These are phyloP conservation scores for Ryuthela nishihirai DNA, from an alignment of 2,888 invertebrate species.

Conservation along the genomic window DNA sequence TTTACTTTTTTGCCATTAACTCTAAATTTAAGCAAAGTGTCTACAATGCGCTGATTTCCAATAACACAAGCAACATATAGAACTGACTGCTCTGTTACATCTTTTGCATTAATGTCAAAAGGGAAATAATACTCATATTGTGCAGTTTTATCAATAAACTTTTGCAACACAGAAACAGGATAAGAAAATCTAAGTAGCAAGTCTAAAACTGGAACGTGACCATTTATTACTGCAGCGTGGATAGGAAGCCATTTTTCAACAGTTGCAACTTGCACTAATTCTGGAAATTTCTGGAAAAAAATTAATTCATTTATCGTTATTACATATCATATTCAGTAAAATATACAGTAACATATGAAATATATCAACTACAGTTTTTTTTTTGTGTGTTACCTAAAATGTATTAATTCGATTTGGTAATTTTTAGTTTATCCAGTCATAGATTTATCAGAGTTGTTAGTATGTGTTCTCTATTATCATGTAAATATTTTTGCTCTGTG, in stretches of 20 bases:
- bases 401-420: too few relatives aligned
- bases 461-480: too few relatives aligned
- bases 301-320: too few relatives aligned
- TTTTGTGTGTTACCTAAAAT: too few relatives aligned
- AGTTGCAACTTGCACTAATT: slow-evolving; percentile 76
- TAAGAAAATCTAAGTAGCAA: slow-evolving; percentile 73
- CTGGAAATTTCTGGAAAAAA: slow-evolving; percentile 66
- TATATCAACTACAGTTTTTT: too few relatives aligned
- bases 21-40: slow-evolving; percentile 68
- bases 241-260: slow-evolving; percentile 89
- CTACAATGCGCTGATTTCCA: slow-evolving; percentile 73
- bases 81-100: slow-evolving; percentile 84
- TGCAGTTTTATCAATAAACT: slow-evolving; percentile 63
- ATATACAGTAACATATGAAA: too few relatives aligned
- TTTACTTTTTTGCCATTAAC: slow-evolving; percentile 57
- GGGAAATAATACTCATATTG: slow-evolving; percentile 79
- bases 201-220: slow-evolving; percentile 72
- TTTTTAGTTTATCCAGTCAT: too few relatives aligned
- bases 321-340: too few relatives aligned
- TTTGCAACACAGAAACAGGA: slow-evolving; percentile 64
- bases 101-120: slow-evolving; percentile 89
- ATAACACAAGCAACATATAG: slow-evolving; percentile 83
- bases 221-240: slow-evolving; percentile 88
- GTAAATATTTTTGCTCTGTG: too few relatives aligned
- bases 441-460: too few relatives aligned